These are phyloP conservation scores for Archilochus colubris DNA, from an alignment of 2,113 vertebrate species.

Conservation along the genomic window DNA sequence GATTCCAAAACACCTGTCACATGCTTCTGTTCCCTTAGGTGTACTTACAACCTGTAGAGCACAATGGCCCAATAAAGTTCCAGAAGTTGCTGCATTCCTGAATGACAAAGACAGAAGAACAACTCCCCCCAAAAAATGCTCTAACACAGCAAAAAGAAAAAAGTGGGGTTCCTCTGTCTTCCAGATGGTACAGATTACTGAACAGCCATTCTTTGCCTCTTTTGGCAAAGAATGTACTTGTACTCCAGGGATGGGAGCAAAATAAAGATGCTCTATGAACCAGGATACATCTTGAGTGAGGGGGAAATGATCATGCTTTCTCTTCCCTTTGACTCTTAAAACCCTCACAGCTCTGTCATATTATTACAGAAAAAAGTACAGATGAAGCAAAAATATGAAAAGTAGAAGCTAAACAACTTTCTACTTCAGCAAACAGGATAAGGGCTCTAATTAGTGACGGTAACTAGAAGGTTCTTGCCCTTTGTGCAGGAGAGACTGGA, in stretches of 20 bases:
- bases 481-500: background rate
- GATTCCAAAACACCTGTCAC: background rate
- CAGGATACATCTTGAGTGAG: background rate
- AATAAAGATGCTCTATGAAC: background rate
- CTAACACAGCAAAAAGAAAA: background rate
- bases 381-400: background rate
- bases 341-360: background rate
- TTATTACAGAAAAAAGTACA: background rate
- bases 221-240: too few relatives aligned
- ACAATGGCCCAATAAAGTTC: background rate
- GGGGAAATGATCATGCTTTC: background rate
- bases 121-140: background rate
- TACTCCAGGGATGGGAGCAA: background rate
- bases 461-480: background rate
- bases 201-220: background rate
- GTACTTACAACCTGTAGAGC: background rate
- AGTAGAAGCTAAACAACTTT: background rate
- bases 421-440: background rate
- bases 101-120: background rate
- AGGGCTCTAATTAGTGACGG: background rate
- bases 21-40: background rate
- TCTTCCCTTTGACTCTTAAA: background rate
- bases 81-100: background rate
- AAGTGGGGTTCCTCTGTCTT: background rate
- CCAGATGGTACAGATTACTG: background rate